Base-by-base conservation (phyloP, 2,888 invertebrate genomes). In the Napeogenes sylphis region DNA sequence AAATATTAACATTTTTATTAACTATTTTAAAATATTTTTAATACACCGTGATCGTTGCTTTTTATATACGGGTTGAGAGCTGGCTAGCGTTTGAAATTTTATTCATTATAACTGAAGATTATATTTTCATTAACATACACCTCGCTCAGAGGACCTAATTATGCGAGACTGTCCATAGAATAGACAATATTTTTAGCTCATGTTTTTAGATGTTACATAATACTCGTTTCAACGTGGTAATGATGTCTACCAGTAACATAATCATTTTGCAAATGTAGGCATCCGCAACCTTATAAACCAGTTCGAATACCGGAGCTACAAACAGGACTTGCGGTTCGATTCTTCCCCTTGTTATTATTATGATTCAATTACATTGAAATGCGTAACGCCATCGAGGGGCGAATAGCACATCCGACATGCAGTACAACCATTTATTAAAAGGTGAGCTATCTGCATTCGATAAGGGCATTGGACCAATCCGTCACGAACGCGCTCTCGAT, bases 291-390 rank as follows among this genome's bases (percentile, higher is more conserved):
- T 75, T 73, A 69, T 69, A 72, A 79, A 77, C 80, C 79, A 82
- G 83, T 84, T 81, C 78, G 75, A 75, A 73, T 76, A 75, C 76
- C 69, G 75, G 70, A 72, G 71, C 74, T 72, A 72, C 66, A 76
- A 82, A 85, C 84, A 83, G 84, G 85, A 84, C 82, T 81, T 73
- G 81, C 80, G 79, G 76, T 80, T 67, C 67, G 73, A 73, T 76
- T 78, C 77, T 79, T 79, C 80, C 80, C 79, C 75, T 75, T 78
- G 71, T 68, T 65, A 74, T 75, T 69, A 78, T 79, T 79, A 80
- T 78, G 72, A 79, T 77, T 77, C 75, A 78, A 82, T 78, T 77
- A 78, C 64, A 71, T 70, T 69, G 68, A 74, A 68, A 71, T 73
- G 73, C 71, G 71, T 68, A 70, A 70, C 69, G 67, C 63, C 58